Evolutionary conservation across 2,888 invertebrate species (phyloP).

Genomic region (Hypomecis atomaria): DNA sequence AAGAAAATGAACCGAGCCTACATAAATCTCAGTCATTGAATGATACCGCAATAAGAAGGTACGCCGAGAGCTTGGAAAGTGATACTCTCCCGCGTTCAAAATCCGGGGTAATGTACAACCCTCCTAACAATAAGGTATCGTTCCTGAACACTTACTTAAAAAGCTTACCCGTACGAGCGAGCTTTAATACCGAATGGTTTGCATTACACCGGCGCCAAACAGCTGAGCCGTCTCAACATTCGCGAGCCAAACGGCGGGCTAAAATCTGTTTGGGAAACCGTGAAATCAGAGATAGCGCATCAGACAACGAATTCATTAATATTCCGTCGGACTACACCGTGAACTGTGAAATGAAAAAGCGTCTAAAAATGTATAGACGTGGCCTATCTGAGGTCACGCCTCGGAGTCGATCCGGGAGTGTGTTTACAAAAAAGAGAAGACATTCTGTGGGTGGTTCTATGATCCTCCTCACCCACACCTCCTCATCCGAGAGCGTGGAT

Average conservation of each 20-base stretch:
- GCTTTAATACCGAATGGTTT: conserved; percentile 77
- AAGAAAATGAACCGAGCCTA: conserved; percentile 60
- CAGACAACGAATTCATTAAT: conserved; percentile 74
- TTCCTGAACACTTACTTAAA: conserved; percentile 82
- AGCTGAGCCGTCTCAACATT: conserved; percentile 59
- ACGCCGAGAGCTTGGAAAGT: conserved; percentile 48
- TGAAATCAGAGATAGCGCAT: conserved; percentile 62
- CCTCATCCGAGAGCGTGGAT: conserved; percentile 81
- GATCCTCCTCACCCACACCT: conserved; percentile 63
- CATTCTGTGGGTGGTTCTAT: conserved; percentile 67
- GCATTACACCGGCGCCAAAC: conserved; percentile 64
- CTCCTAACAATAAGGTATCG: conserved; percentile 77
- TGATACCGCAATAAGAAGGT: conserved; percentile 58
- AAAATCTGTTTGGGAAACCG: conserved; percentile 57
- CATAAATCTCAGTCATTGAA: conserved; percentile 78
- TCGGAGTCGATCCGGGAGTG: conserved; percentile 55
- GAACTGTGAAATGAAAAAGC: conserved; percentile 78
- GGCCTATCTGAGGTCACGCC: conserved; percentile 77
- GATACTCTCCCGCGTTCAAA: conserved; percentile 67
- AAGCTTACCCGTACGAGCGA: conserved; percentile 75
- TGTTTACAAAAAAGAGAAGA: conserved; percentile 67
- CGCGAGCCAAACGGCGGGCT: conserved; percentile 52
- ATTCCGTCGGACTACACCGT: conserved; percentile 73
- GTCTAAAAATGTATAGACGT: conserved; percentile 80
- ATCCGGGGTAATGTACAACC: conserved; percentile 70